Conservation (phyloP, 2,797 vertebrate species). For the Hapalemur alaotrensis region DNA sequence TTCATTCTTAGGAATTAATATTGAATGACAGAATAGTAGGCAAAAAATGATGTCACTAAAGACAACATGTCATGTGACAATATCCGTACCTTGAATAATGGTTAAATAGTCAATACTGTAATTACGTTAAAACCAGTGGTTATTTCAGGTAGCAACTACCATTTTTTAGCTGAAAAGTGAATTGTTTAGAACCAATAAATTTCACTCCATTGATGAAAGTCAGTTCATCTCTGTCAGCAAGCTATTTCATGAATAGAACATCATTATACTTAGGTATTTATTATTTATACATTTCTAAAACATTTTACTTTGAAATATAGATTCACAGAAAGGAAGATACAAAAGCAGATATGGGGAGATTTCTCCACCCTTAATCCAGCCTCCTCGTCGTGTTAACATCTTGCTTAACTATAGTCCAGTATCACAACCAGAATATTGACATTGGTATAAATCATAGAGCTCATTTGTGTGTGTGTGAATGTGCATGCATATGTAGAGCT, state of each 20-base stretch:
- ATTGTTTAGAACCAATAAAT: not conserved
- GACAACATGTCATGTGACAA: not conserved
- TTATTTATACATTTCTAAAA: not conserved
- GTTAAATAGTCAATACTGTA: conserved; percentile 11
- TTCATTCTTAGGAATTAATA: not conserved
- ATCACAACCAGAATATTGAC: not conserved
- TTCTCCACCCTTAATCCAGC: not conserved
- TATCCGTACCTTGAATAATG: not conserved
- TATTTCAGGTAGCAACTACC: not conserved
- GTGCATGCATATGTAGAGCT: not conserved
- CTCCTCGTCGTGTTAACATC: not conserved
- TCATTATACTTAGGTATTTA: not conserved
- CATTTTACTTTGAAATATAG: not conserved
- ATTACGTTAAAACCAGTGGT: not conserved
- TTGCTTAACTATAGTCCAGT: not conserved
- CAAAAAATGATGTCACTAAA: not conserved
- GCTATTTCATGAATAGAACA: not conserved
- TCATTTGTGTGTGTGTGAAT: not conserved
- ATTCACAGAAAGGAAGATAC: not conserved
- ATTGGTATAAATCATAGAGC: not conserved
- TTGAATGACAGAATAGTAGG: not conserved
- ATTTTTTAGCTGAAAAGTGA: not conserved
- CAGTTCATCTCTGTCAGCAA: not conserved
- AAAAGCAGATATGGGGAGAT: not conserved
- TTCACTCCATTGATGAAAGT: not conserved